These are phyloP conservation scores for Bibio marci DNA, from an alignment of 2,888 invertebrate species.

Conservation along the genomic window DNA sequence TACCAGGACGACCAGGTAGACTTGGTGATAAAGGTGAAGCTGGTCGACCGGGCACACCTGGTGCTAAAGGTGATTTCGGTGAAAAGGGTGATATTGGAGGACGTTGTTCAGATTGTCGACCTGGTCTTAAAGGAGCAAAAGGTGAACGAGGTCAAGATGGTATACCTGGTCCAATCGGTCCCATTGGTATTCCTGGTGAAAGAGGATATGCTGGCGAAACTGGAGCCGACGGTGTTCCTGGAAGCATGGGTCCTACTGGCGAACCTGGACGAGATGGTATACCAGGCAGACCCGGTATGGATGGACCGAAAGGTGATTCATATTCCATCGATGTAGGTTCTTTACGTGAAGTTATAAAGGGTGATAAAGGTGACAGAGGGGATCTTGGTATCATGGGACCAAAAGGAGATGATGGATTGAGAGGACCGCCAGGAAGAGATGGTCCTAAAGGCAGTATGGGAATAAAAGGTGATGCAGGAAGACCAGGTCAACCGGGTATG, in stretches of 20 bases:
- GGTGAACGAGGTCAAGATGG: constrained; percentile 62
- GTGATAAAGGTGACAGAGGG: constrained; percentile 51
- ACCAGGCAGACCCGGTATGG: constrained; percentile 42
- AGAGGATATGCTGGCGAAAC: constrained; percentile 48
- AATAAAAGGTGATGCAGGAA: constrained; percentile 47
- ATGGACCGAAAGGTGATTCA: constrained; percentile 44
- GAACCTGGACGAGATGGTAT: constrained; percentile 31
- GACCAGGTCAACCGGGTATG: constrained; percentile 47
- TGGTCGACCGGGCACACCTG: constrained; percentile 50
- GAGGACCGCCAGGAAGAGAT: constrained; percentile 48
- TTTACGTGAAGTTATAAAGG: constrained; percentile 28
- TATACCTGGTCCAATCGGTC: constrained; percentile 46
- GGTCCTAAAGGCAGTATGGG: constrained; percentile 57
- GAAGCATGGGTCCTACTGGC: constrained; percentile 27
- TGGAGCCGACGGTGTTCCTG: constrained; percentile 52
- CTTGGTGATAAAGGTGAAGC: constrained; percentile 49
- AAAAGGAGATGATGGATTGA: constrained; percentile 47
- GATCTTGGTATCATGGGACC: constrained; percentile 43
- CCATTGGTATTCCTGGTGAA: constrained; percentile 55
- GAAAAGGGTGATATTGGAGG: constrained; percentile 68
- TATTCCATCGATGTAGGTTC: constrained; percentile 29
- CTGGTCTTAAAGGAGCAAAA: constrained; percentile 57
- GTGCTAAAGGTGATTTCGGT: constrained; percentile 43
- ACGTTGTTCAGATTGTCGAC: constrained; percentile 56
- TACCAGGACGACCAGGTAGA: constrained; percentile 47